A percentile compares a stretch with the other conserved stretches of the same genome.
Evolutionary conservation across 2,797 vertebrate species (phyloP).

Genomic region (Notoglanidium macrostoma): DNA sequence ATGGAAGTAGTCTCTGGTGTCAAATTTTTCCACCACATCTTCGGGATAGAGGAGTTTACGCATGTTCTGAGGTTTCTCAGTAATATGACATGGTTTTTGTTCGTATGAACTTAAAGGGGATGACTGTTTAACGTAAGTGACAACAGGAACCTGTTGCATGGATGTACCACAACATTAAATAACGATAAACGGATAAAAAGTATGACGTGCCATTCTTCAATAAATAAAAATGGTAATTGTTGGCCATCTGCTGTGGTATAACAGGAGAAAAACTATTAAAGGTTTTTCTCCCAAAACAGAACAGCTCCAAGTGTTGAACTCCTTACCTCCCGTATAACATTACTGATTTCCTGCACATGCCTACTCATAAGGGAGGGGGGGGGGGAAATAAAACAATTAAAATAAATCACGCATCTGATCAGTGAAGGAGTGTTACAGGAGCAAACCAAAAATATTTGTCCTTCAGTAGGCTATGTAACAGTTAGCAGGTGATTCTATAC

Average conservation of each 20-base stretch:
- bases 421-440: not conserved
- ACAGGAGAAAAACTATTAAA: not conserved
- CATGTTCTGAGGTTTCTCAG: not conserved
- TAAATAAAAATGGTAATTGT: not conserved
- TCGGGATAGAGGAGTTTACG: not conserved
- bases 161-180: not conserved
- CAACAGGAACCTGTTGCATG: not conserved
- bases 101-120: not conserved
- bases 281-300: not conserved
- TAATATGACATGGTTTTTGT: not conserved
- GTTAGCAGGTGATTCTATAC: conserved; percentile 21
- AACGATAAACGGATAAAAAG: not conserved
- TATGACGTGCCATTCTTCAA: not conserved
- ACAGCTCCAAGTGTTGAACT: not conserved
- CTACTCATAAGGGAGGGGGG: not conserved
- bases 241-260: not conserved
- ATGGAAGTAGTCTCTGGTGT: not conserved
- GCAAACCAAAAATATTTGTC: conserved; percentile 5
- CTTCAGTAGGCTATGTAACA: conserved; percentile 23
- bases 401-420: not conserved
- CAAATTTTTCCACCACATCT: not conserved
- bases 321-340: not conserved
- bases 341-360: conserved; percentile 11
- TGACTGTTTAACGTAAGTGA: not conserved
- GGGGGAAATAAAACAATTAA: too few relatives aligned